Conservation (phyloP, 2,888 invertebrate species). For the Acanthosoma haemorrhoidale region DNA sequence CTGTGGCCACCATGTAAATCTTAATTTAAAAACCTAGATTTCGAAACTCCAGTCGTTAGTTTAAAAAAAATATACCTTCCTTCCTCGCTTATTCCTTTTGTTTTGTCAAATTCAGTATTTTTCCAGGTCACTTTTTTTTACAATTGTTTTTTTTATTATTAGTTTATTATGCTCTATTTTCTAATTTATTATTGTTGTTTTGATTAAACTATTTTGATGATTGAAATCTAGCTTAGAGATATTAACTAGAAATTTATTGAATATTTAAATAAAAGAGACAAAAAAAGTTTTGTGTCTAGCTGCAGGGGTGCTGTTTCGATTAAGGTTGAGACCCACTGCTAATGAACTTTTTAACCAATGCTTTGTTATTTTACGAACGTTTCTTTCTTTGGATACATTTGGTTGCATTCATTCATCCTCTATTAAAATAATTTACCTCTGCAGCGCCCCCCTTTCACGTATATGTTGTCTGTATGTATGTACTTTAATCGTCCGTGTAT, state of each 20-base stretch:
- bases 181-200: background rate
- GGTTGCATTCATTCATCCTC: background rate
- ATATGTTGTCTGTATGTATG: background rate
- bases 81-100: background rate
- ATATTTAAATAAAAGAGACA: background rate
- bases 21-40: too few relatives aligned
- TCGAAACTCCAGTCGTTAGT: background rate
- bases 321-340: constrained; percentile 25
- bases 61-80: background rate
- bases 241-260: background rate
- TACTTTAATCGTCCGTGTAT: too few relatives aligned
- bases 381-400: background rate
- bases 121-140: background rate
- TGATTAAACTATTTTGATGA: background rate
- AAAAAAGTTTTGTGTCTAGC: too few relatives aligned
- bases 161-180: background rate
- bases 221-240: constrained; percentile 4
- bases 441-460: background rate
- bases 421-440: constrained; percentile 16
- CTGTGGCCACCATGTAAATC: constrained; percentile 2
- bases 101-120: background rate
- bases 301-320: constrained; percentile 1
- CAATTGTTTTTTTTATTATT: too few relatives aligned
- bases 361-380: constrained; percentile 9
- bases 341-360: constrained; percentile 11